Evolutionary conservation across 1,140 invertebrate species (phyloP).

Genomic region (Bombus waltoni): DNA sequence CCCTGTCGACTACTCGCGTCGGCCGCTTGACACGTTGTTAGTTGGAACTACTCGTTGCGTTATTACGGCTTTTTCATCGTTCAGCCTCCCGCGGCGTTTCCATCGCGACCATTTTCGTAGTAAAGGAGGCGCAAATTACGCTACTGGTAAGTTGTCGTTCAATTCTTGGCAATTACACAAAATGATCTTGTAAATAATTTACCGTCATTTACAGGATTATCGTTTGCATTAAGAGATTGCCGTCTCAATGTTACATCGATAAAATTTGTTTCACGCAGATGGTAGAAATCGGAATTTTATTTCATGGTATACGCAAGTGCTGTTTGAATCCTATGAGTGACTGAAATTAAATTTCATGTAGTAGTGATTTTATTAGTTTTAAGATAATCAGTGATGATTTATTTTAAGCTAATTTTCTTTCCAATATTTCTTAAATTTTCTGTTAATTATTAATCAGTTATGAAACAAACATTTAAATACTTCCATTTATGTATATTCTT

Average conservation of each 20-base stretch:
- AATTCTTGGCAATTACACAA: not conserved
- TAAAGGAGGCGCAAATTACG: conserved; percentile 25
- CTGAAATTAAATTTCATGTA: too few relatives aligned
- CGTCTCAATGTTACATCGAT: too few relatives aligned
- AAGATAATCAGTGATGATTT: too few relatives aligned
- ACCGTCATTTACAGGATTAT: not conserved
- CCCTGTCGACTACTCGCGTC: conserved; percentile 25
- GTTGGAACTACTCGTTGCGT: conserved; percentile 46
- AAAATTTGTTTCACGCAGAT: not conserved
- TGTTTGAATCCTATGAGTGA: too few relatives aligned
- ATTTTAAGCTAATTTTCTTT: too few relatives aligned
- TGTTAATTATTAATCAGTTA: too few relatives aligned
- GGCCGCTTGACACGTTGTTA: conserved; percentile 44
- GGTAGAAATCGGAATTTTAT: not conserved
- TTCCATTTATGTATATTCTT: too few relatives aligned
- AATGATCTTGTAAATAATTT: not conserved
- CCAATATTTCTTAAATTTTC: too few relatives aligned
- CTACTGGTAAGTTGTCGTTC: not conserved
- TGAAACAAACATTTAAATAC: too few relatives aligned
- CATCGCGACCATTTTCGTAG: conserved; percentile 13
- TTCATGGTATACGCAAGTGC: too few relatives aligned
- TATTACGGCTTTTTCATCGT: conserved; percentile 61
- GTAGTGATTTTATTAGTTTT: too few relatives aligned
- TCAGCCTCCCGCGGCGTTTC: conserved; percentile 46
- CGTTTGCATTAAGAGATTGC: not conserved